These are phyloP conservation scores for Tapirus terrestris DNA, from an alignment of 2,113 vertebrate genomes.

Conservation along the genomic window DNA sequence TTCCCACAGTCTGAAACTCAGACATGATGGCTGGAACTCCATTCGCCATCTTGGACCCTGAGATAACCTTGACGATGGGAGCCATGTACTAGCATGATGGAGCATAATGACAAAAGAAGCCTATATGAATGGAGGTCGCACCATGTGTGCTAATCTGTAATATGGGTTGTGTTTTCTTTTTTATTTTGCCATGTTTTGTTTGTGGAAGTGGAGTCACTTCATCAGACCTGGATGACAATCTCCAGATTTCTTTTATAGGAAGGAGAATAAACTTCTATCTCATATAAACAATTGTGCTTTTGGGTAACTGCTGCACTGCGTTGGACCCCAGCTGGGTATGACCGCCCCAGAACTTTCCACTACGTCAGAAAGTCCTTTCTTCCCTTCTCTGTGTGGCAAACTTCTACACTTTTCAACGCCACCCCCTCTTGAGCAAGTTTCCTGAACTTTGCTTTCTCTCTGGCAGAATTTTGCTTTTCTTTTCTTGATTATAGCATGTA, in stretches of 20 bases:
- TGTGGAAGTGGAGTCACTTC: too few species aligned
- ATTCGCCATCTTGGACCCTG: neutral
- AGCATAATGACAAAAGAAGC: neutral
- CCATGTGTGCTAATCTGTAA: neutral
- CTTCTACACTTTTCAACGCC: neutral
- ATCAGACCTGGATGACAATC: neutral
- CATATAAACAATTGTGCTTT: neutral
- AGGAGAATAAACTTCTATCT: neutral
- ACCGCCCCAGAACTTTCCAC: neutral
- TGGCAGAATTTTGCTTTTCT: constrained; percentile 18
- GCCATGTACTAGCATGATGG: neutral
- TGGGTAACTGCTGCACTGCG: neutral
- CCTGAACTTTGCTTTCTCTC: neutral
- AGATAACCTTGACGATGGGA: neutral
- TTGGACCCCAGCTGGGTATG: neutral
- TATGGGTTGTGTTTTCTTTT: neutral
- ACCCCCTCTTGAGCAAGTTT: neutral
- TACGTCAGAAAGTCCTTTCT: neutral
- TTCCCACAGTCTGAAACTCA: neutral
- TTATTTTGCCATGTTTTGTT: neutral
- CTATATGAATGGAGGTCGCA: neutral
- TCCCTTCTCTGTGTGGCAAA: neutral
- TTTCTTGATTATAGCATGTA: neutral
- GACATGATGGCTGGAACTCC: neutral
- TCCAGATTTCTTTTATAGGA: neutral